phyloP scores from a whole-genome alignment of 2,113 vertebrate genomes.

The Otocyon megalotis region DNA sequence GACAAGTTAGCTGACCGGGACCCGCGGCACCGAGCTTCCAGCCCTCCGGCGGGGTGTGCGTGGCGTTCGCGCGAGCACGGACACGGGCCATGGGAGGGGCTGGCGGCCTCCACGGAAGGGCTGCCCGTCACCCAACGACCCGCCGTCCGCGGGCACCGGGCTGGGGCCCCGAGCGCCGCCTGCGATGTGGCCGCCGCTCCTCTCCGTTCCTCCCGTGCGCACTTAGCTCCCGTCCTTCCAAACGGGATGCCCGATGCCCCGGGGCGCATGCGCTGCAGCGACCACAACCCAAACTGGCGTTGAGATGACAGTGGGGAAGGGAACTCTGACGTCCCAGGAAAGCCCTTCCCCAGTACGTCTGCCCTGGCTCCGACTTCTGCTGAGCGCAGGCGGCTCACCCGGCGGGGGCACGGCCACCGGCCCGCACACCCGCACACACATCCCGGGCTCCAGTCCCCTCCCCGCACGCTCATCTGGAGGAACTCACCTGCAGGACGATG shows the following conservation, averaged over 20 bases:
- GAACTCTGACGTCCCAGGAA: neutral
- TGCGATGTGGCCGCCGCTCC: neutral
- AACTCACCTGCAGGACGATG: slow-evolving; percentile 95
- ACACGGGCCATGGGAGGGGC: fast-evolving
- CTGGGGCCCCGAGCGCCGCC: neutral
- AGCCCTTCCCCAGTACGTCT: neutral
- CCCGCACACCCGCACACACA: fast-evolving
- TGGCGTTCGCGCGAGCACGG: fast-evolving
- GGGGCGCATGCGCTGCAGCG: neutral
- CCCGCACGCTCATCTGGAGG: fast-evolving
- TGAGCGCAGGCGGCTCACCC: no score
- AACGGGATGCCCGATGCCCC: neutral
- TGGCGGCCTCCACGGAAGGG: neutral
- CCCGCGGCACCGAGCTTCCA: neutral
- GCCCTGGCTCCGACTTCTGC: neutral
- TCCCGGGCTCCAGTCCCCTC: neutral
- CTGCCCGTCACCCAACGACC: neutral
- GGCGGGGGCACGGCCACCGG: neutral
- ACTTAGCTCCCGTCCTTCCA: neutral
- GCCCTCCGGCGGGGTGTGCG: fast-evolving
- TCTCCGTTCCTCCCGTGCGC: neutral
- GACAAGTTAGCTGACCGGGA: neutral
- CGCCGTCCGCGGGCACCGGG: neutral
- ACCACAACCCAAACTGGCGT: neutral
- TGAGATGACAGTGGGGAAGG: fast-evolving